Evolutionary conservation across 2,797 vertebrate genomes (phyloP).

Genomic region (Trachops cirrhosus): DNA sequence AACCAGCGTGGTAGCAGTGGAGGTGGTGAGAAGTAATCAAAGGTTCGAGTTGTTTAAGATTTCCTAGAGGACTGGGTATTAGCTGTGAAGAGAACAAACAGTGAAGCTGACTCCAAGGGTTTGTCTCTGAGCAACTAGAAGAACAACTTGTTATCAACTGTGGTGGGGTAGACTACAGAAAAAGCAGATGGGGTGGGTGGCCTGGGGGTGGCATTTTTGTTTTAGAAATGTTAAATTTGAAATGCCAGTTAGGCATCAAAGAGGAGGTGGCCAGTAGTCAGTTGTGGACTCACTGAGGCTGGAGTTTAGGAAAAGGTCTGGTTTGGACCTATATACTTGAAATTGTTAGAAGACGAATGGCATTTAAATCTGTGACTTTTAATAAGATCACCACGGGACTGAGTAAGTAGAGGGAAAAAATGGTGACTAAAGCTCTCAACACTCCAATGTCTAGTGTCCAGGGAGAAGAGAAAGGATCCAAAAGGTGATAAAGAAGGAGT

Average conservation of each 20-base stretch:
- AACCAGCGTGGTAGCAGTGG: neutral
- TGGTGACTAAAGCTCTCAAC: neutral
- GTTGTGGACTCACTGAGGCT: neutral
- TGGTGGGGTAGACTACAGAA: neutral
- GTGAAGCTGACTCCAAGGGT: neutral
- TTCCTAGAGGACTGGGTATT: neutral
- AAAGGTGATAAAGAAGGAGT: neutral
- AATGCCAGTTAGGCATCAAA: neutral
- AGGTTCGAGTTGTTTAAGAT: neutral
- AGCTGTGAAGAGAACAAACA: neutral
- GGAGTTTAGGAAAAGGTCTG: neutral
- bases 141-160: neutral
- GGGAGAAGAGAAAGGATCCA: neutral
- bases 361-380: neutral
- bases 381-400: neutral
- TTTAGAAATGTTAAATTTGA: neutral
- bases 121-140: neutral
- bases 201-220: neutral
- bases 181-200: neutral
- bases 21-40: neutral
- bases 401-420: neutral
- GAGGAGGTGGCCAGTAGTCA: neutral
- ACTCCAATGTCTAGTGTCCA: neutral
- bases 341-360: neutral
- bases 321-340: neutral